Conservation (phyloP, 2,888 invertebrate species). For the Zele albiditarsus region DNA sequence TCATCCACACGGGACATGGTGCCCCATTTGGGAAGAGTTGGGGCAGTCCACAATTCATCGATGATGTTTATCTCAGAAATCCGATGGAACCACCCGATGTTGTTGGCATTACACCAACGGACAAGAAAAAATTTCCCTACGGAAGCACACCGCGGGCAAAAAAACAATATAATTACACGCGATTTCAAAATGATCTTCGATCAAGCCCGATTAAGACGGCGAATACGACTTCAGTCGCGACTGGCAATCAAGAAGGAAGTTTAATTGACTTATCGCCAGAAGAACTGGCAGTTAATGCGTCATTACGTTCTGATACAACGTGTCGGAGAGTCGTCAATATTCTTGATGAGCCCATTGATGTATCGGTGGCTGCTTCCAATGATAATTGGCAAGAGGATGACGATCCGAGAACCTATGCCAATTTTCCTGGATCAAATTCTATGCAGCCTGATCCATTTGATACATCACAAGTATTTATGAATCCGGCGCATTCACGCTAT, state of each 20-base stretch:
- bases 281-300: constrained; percentile 65
- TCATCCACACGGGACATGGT: constrained; percentile 87
- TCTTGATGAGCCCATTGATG: constrained; percentile 69
- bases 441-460: constrained; percentile 80
- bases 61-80: constrained; percentile 84
- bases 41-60: constrained; percentile 88
- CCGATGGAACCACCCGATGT: constrained; percentile 83
- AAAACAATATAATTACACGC: constrained; percentile 88
- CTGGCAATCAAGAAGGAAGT: constrained; percentile 77
- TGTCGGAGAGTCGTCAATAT: constrained; percentile 68
- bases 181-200: constrained; percentile 82
- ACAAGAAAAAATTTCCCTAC: constrained; percentile 72
- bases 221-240: constrained; percentile 62
- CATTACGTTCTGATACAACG: constrained; percentile 49
- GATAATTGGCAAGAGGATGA: constrained; percentile 61
- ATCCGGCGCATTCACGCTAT: constrained; percentile 68
- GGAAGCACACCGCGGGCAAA: constrained; percentile 68
- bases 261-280: constrained; percentile 84
- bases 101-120: constrained; percentile 72
- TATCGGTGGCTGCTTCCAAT: constrained; percentile 43
- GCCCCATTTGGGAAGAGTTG: constrained; percentile 85
- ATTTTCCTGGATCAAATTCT: constrained; percentile 60
- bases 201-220: constrained; percentile 68
- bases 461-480: constrained; percentile 74
- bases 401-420: constrained; percentile 66